Base-by-base conservation (phyloP, 2,797 vertebrate genomes). In the Mus minutoides region DNA sequence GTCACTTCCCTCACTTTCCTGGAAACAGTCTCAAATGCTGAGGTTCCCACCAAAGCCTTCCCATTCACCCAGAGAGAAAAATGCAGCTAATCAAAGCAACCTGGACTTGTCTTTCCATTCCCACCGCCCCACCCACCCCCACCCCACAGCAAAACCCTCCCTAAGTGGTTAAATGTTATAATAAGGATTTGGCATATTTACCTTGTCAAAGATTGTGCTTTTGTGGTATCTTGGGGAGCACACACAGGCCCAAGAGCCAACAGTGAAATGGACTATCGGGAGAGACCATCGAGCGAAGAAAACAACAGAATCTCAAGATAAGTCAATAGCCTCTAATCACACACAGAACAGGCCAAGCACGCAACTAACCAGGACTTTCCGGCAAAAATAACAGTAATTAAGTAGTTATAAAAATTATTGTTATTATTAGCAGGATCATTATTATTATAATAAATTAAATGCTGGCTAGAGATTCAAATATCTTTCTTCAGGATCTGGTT, bases 61-160 rank as follows among this genome's bases (percentile, higher is more conserved):
- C 90, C 94, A 82, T 91, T 93, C 93, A 92, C 85, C 96, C 93
- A 90, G 83, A 96, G 95, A 96, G 92, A 97, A 97, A 95, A 92
- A 94, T 91, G 95, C 87, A 96, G 94, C 88, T 97, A 97, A 96
- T 98, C 92, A 97, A 96, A 97, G 97, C 95, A 97, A 97, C 97
- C 96, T 97, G 97, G 91, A 75, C 62, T 96, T 96, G 87, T 94
- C 96, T 97, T 97, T 96, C 91, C 92, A 97, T 96, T 96, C 94
- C 94, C 89, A 92, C 92, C 82, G 64, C 69, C 94, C 86, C 52
- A 60, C 94, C 82, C 62, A 83, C 90, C 58, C 88, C 85, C 26
- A 88, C 60, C 83, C 89, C 80, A 82, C 46, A 94, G 64, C 1
- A 16, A 96, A 67, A 97, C 93, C 86, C 88, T 96, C 91, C 85